Evolutionary conservation across 2,113 vertebrate genomes (phyloP).

Genomic region (Micronycteris hirsuta): DNA sequence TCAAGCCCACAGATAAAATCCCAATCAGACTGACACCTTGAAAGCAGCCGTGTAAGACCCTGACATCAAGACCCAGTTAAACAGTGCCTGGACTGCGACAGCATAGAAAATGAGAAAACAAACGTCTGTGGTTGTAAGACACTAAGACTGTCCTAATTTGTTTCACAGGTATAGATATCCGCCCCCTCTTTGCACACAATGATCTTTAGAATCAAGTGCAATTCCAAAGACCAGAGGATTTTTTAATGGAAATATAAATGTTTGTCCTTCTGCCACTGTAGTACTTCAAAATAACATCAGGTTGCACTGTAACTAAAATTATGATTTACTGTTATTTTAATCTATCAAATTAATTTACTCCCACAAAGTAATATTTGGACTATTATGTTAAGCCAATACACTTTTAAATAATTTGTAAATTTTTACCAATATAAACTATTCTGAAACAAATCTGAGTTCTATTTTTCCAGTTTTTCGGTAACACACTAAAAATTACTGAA

Average conservation of each 20-base stretch:
- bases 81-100: background rate
- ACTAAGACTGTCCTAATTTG: background rate
- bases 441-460: background rate
- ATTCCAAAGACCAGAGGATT: background rate
- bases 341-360: background rate
- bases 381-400: background rate
- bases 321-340: background rate
- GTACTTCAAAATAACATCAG: background rate
- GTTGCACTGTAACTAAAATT: background rate
- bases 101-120: background rate
- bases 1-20: background rate
- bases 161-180: background rate
- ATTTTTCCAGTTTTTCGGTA: background rate
- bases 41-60: background rate
- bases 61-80: background rate
- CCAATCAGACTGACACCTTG: background rate
- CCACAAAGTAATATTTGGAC: background rate
- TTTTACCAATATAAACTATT: conserved; percentile 15
- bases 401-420: background rate
- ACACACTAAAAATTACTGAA: background rate
- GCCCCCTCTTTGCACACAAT: background rate
- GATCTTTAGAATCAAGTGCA: background rate
- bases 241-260: background rate
- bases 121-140: background rate
- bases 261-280: background rate